Evolutionary conservation across 2,113 vertebrate species (phyloP).

Genomic region (Donacobius atricapilla): DNA sequence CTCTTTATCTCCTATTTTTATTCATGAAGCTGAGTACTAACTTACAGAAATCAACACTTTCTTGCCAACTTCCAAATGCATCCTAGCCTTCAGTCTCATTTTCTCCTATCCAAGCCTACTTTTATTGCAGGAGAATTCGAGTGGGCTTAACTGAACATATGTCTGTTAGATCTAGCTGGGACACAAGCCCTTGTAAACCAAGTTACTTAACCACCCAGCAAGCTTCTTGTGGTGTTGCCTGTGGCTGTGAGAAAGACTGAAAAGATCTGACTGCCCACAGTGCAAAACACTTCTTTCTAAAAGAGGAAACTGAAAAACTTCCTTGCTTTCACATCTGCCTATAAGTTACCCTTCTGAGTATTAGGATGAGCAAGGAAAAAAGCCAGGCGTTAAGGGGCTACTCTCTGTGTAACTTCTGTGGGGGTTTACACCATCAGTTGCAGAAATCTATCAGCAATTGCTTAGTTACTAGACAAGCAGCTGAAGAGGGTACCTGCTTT

Average conservation of each 20-base stretch:
- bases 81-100: background rate
- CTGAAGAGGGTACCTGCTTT: background rate
- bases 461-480: background rate
- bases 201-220: conserved; percentile 30
- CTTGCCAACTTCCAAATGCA: background rate
- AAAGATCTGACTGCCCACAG: conserved; percentile 32
- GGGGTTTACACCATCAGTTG: background rate
- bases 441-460: background rate
- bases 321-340: conserved; percentile 69
- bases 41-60: background rate
- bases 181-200: background rate
- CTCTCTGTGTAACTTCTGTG: background rate
- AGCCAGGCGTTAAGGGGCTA: conserved; percentile 22
- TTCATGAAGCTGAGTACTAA: background rate
- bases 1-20: background rate
- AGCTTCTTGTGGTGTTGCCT: conserved; percentile 25
- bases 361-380: conserved; percentile 25
- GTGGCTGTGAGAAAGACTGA: conserved; percentile 61
- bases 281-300: conserved; percentile 58
- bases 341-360: conserved; percentile 61
- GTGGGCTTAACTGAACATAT: background rate
- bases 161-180: conserved; percentile 34
- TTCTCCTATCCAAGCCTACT: background rate
- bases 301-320: conserved; percentile 63
- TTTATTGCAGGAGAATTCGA: background rate